These are phyloP conservation scores for Pipistrellus nathusii DNA, from an alignment of 2,797 vertebrate species.

Conservation along the genomic window DNA sequence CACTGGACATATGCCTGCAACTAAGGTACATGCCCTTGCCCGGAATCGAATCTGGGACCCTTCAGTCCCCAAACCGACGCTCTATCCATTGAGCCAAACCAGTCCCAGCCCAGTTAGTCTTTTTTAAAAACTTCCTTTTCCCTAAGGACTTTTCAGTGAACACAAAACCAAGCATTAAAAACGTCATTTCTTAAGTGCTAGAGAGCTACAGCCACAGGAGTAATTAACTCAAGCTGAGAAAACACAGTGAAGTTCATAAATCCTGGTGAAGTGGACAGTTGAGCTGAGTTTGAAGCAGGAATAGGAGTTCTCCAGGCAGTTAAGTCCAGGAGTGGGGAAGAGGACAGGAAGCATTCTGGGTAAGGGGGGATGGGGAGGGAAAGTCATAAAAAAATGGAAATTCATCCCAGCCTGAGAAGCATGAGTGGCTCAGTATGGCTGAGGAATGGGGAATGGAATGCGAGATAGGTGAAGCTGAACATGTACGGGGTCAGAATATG, in stretches of 20 bases:
- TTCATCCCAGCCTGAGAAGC: neutral
- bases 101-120: neutral
- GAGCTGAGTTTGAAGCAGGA: neutral
- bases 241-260: neutral
- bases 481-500: neutral
- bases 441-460: neutral
- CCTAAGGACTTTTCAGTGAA: neutral
- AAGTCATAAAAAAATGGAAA: neutral
- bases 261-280: neutral
- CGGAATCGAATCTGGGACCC: too few species aligned
- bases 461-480: neutral
- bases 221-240: neutral
- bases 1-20: too few species aligned
- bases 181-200: neutral
- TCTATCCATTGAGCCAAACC: too few species aligned
- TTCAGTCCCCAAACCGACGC: too few species aligned
- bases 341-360: neutral
- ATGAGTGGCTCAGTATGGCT: neutral
- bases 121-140: neutral
- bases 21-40: too few species aligned
- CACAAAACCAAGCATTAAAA: neutral
- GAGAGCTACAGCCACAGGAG: neutral
- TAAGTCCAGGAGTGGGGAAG: neutral
- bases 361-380: neutral
- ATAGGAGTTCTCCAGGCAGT: neutral